phyloP scores from a whole-genome alignment of 2,888 invertebrate genomes.

The Oxycera nigricornis region DNA sequence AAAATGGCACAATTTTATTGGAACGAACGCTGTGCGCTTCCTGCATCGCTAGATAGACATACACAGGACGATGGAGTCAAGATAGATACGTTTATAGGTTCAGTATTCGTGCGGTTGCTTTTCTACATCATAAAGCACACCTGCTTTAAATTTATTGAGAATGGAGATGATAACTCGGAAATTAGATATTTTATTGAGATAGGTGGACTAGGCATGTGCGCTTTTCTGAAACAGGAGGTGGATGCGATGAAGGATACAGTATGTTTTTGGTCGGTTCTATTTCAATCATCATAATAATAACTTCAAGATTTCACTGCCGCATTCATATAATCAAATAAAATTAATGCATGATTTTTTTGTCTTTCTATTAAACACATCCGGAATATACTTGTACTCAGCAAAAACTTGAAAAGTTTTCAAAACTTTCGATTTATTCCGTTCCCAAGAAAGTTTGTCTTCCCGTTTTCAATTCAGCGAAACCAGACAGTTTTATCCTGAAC shows the following conservation, averaged over 20 bases:
- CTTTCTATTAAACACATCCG: too few relatives aligned
- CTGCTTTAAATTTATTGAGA: constrained; percentile 33
- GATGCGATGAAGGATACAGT: too few relatives aligned
- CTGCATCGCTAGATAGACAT: constrained; percentile 1
- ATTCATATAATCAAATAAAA: too few relatives aligned
- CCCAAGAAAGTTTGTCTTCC: constrained; percentile 10
- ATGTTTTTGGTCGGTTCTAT: too few relatives aligned
- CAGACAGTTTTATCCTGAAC: not conserved
- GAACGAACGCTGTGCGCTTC: constrained; percentile 4
- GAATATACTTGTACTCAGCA: not conserved
- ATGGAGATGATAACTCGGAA: constrained; percentile 34
- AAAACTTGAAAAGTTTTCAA: constrained; percentile 8
- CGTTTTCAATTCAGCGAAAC: not conserved
- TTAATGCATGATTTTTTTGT: too few relatives aligned
- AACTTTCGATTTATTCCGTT: not conserved
- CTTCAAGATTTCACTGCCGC: too few relatives aligned
- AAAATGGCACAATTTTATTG: constrained; percentile 38
- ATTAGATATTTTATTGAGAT: constrained; percentile 35
- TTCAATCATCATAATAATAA: too few relatives aligned
- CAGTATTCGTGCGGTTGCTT: constrained; percentile 33
- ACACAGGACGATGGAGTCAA: not conserved
- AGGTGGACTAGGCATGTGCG: not conserved
- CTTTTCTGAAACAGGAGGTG: too few relatives aligned
- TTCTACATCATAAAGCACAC: constrained; percentile 39
- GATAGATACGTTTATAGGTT: constrained; percentile 7